Evolutionary conservation across 2,888 invertebrate species (phyloP), one percentile per base, ranked within the genome.

Genomic region (Corbicula japonica): DNA sequence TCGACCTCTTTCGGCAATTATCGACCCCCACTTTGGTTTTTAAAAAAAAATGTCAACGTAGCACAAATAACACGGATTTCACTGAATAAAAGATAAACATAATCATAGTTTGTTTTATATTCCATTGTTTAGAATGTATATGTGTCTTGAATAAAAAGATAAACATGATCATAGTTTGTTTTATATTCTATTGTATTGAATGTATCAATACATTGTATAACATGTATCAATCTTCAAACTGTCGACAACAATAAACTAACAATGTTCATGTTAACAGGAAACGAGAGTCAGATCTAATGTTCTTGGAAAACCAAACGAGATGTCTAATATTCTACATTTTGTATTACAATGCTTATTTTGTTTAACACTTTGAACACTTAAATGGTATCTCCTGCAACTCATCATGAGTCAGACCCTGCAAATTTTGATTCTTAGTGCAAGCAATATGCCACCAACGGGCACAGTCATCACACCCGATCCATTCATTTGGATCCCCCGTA

Each of bases 1-100:
- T 50, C 23, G 50, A 50, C 50, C 23, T 26, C 23, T 50, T 50
- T 50, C 50, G 23, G 50, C 50, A 23, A 50, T 50, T 50, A 50
- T 50, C 50, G 50, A 50, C 23, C 50, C 50, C 50, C 21, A 10
- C 2, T 15, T 8, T 50, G 21, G 21, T 50, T 23, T 23, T 12
- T 12, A 46, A 46, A 10, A 46, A 4, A 4, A 46, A 4, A 21
- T 46, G 46, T 46, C 15, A 46, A 18, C 4, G 6, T 18, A 15
- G n/a, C 4, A 46, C 46, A 46, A 46, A 46, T 46, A 46, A 46
- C 46, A 46, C 4, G 46, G 15, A 46, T 46, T 46, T 8, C 46
- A 46, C 46, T 46, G 46, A 46, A 15, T 15, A 46, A 46, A 46
- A n/a, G n/a, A n/a, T n/a, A n/a, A n/a, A n/a, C n/a, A n/a, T n/a